phyloP scores from a whole-genome alignment of 1,140 invertebrate genomes.

The Sycophaga agraensis region DNA sequence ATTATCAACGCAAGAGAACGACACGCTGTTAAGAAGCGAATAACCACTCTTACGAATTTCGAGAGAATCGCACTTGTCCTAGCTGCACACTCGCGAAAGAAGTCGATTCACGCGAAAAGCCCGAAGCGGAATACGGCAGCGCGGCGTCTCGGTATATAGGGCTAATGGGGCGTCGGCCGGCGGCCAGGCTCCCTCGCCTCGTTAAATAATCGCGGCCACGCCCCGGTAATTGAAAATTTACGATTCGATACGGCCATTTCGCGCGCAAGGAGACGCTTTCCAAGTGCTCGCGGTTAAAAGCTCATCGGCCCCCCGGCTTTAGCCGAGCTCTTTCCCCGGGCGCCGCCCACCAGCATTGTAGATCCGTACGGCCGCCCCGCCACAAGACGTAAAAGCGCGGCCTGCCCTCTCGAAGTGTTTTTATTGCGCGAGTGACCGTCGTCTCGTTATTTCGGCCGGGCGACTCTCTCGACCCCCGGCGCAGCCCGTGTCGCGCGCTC shows the following conservation, averaged over 20 bases:
- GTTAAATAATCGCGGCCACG: conserved; percentile 28
- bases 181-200: background rate
- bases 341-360: too few relatives aligned
- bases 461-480: background rate
- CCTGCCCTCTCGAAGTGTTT: conserved; percentile 12
- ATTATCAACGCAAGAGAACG: too few relatives aligned
- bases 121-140: too few relatives aligned
- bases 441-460: conserved; percentile 19
- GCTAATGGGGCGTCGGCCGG: conserved; percentile 18
- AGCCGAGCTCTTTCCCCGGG: background rate
- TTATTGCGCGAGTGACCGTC: conserved; percentile 28
- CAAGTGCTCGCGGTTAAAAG: conserved; percentile 29
- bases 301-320: conserved; percentile 12
- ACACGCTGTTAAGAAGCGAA: too few relatives aligned
- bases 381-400: conserved; percentile 9
- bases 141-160: conserved; percentile 8
- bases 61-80: too few relatives aligned
- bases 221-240: conserved; percentile 30
- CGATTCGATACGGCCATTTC: conserved; percentile 25
- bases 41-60: too few relatives aligned
- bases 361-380: too few relatives aligned
- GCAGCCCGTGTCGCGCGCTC: background rate
- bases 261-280: conserved; percentile 1
- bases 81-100: too few relatives aligned
- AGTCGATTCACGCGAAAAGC: too few relatives aligned